A percentile compares a stretch with the other conserved stretches of the same genome.
Evolutionary conservation across 1,140 invertebrate species (phyloP).

Genomic region (Pseudomyrmex gracilis): DNA sequence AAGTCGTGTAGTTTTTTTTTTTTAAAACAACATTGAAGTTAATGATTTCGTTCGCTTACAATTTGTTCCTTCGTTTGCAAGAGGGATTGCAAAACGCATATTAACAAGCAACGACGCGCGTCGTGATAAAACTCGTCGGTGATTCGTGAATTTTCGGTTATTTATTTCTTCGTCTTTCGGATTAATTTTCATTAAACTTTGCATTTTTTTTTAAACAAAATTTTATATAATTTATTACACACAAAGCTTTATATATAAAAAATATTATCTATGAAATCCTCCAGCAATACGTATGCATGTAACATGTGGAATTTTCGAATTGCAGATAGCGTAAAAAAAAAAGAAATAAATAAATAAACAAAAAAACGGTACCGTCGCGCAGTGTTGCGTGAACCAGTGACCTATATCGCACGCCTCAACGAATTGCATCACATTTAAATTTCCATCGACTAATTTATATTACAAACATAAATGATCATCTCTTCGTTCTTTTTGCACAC

Average conservation of each 20-base stretch:
- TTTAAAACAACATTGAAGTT: background rate
- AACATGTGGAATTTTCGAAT: slow-evolving; percentile 27
- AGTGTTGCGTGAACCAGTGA: slow-evolving; percentile 2
- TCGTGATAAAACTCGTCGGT: background rate
- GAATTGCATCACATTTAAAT: slow-evolving; percentile 25
- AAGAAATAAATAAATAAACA: background rate
- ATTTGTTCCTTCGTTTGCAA: too few species aligned
- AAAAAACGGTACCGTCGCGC: slow-evolving; percentile 1
- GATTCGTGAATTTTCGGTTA: background rate
- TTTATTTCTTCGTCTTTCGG: background rate
- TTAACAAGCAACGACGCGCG: too few species aligned
- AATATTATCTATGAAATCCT: background rate
- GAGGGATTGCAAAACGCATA: too few species aligned
- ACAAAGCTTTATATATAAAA: too few species aligned
- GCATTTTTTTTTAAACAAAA: background rate
- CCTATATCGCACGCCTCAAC: background rate
- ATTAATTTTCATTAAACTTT: background rate
- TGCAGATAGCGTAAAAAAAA: slow-evolving; percentile 7
- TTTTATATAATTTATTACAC: too few species aligned
- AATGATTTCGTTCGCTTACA: background rate
- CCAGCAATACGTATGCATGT: background rate
- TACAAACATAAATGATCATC: slow-evolving; percentile 25
- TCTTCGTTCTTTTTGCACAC: slow-evolving; percentile 28
- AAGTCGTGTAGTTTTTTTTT: slow-evolving; percentile 73
- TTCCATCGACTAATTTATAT: slow-evolving; percentile 38